Evolutionary conservation across 64 coral and sea anemone species (phyloP), one percentile per base, ranked within the genome.

Genomic region (Hydrozoanthus tunicans): DNA sequence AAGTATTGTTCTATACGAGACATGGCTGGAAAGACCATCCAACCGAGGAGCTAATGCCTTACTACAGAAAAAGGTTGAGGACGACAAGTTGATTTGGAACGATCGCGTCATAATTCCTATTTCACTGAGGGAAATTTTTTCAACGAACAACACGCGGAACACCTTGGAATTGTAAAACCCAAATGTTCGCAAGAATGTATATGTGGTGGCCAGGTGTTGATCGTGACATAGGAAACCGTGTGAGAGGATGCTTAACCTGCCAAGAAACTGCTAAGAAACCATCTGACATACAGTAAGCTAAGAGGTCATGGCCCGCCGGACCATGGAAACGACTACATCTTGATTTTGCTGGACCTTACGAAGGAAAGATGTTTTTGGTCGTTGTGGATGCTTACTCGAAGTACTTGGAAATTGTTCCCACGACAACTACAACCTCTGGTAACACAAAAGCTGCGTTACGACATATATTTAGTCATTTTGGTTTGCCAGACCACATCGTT

Each of bases 221-320:
- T 32, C 23, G 15, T 4, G 32, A 85, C 8, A 85, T 69, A 15
- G 82, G 69, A 64, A 85, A 62, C 9, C 43, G 26, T 67, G 81
- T 85, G 65, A 85, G 68, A 62, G 61, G 52, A 61, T 85, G 81
- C 53, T 61, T 67, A 64, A 53, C 58, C 58, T 85, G 81, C 65
- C 62, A 85, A 85, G 17, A 67, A 69, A 61, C 17, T 64, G 58
- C 58, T 54, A 85, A 85, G 58, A 64, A 61, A 85, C 81, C 81
- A 9, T 20, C 81, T 53, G 81, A 85, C 1, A 64, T 63, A 85
- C 81, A n/a, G 15, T 25, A 64, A 43, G 0, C 58, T 14, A 27
- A 62, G 10, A 68, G 82, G 81, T 62, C n/a, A 64, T 61, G 56
- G 78, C 78, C 78, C 24, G 5, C 56, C n/a, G 17, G 23, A 59